phyloP scores from a whole-genome alignment of 2,113 vertebrate genomes.

The Alosa alosa region DNA sequence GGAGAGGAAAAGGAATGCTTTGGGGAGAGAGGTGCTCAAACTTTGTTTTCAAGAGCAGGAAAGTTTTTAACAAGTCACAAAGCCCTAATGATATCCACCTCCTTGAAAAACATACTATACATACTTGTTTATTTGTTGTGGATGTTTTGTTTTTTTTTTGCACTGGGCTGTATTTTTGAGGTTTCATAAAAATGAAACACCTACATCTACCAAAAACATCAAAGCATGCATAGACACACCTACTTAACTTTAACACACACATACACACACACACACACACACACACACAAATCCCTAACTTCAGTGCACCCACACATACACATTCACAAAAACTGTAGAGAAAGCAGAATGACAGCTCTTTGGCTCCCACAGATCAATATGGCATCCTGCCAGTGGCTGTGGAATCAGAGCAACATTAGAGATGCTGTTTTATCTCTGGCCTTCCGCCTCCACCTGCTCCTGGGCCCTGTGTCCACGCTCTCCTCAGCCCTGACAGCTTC shows the following conservation, averaged over 20 bases:
- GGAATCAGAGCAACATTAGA: not conserved
- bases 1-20: not conserved
- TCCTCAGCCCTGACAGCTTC: not conserved
- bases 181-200: not conserved
- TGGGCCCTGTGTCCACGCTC: not conserved
- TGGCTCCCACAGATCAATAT: not conserved
- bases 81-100: no score
- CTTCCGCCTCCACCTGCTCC: not conserved
- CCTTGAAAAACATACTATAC: not conserved
- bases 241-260: not conserved
- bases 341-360: not conserved
- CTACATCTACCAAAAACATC: not conserved
- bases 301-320: not conserved
- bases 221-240: not conserved
- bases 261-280: not conserved
- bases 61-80: no score
- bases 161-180: not conserved
- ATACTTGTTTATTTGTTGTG: not conserved
- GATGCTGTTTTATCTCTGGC: slow-evolving; percentile 16
- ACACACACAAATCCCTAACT: not conserved
- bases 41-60: not conserved
- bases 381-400: not conserved
- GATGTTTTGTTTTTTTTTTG: not conserved
- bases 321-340: not conserved
- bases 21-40: not conserved